Base-by-base conservation (phyloP, 2,797 vertebrate species). In the Percopsis omiscomaycus region DNA sequence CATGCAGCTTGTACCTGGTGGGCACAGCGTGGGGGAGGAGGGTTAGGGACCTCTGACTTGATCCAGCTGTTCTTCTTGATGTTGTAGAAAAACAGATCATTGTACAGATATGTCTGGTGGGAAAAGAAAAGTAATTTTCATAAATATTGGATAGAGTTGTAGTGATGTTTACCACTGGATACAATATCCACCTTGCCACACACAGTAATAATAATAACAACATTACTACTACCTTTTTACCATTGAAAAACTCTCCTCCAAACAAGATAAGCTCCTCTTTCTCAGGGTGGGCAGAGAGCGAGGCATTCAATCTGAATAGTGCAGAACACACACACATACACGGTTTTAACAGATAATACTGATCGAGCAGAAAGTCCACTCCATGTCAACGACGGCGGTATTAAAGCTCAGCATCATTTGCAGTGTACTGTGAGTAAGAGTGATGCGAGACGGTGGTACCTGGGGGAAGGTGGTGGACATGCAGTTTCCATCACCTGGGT, bases 211-310 rank as follows among this genome's bases (percentile, higher is more conserved):
- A 57, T 55, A 28, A 29, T 4, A 44, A 12, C n/a, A 13, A 62
- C 16, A 50, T 12, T n/a, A 6, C 37, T 29, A 16, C 45, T 92
- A 96, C 95, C 93, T 96, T 98, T 91, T 94, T 95, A 81, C 97
- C 96, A 80, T 98, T 98, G 91, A 94, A 99, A 89, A 94, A 97
- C 91, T 98, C 96, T 87, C 98, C 98, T 86, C 98, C 97, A 75
- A 98, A 98, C 71, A 99, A 90, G 81, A 98, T 95, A 69, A 98
- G 88, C 64, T 98, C 95, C 0, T 98, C 96, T 88, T 94, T 98
- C 77, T 98, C 97, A 0, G 96, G 95, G 77, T 98, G 95, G 0
- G 94, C 82, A 1, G 90, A 95, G 0, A 98, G 61, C 13, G 96
- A 96, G 0, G 95, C 93, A 0, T 94, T 96, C 56, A 98, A 84